Base-by-base conservation (phyloP, 2,888 invertebrate species). In the Acanthopleura granulata region DNA sequence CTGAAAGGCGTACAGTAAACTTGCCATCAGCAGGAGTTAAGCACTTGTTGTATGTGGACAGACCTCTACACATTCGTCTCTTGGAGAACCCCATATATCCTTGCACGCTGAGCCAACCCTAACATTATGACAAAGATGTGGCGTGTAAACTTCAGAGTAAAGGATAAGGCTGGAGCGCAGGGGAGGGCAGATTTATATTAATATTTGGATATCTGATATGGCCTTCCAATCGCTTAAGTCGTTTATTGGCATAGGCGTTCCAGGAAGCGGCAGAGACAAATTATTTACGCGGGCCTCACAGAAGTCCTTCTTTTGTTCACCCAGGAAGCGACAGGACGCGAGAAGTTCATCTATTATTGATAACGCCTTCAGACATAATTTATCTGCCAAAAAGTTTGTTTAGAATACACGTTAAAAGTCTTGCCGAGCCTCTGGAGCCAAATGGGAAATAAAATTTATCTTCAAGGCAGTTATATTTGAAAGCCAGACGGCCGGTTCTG, bases 371-470 rank as follows among this genome's bases (percentile, higher is more conserved):
- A 57, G 57, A 22, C n/a, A 22, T 22, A 57, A 57, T n/a, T 57
- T 57, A 57, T 57, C 18, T 57, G 18, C n/a, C 57, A n/a, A 57
- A n/a, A 57, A 57, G 57, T 57, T 57, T 57, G 57, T 57, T 57
- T 57, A 57, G n/a, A 57, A 22, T n/a, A 57, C 22, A 57, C 57
- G 22, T 57, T n/a, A 12, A 57, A 57, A 57, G 57, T 18, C 22
- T 12, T 12, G 6, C n/a, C 18, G n/a, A n/a, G 12, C 18, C 4
- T 22, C 22, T 22, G 57, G 57, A 57, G 57, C 57, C 22, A 57
- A 22, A 57, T 18, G 57, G 57, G 22, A 57, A 57, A n/a, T n/a
- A 57, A 57, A 57, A 57, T 57, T 18, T 57, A 57, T 57, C 57
- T n/a, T 3, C 22, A 4, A 57, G 57, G 22, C 18, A 57, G 57